Evolutionary conservation across 2,113 vertebrate species (phyloP), one percentile per base, ranked within the genome.

Genomic region (Eretmochelys imbricata): DNA sequence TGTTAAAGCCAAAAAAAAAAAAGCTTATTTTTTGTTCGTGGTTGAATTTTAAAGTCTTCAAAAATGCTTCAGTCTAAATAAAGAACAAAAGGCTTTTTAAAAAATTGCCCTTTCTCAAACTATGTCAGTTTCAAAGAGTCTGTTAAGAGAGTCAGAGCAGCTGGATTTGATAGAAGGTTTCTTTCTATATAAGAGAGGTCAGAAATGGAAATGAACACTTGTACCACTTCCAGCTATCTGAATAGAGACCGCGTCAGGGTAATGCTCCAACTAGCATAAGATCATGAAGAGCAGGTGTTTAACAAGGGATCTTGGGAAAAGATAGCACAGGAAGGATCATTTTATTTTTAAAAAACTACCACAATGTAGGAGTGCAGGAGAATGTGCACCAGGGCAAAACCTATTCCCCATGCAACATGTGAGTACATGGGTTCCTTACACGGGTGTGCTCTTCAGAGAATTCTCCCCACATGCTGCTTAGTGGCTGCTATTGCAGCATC

Each of bases 201-300:
- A 85, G 91, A 86, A 91, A 84, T 93, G 35, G 65, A 94, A 97
- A 76, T 87, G 65, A 93, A 91, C 3, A 49, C 49, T 86, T 69
- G 38, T 82, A 80, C 85, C 17, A 22, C 80, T 95, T 97, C 87
- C 93, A 91, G 62, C 54, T 91, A 57, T 53, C 24, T 89, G 76
- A 91, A 48, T 38, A 80, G 53, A 72, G 51, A 85, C 89, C 89
- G 8, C 89, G 49, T 91, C 17, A 42, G 62, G 31, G 49, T 85
- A 92, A 53, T 93, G n/a, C 79, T 89, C 91, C 53, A 86, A 72
- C 31, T 80, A 29, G 42, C 59, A 57, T 8, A 49, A 59, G 81
- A 59, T 88, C 85, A 10, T 49, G 75, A 24, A 91, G 75, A 89
- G 53, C 79, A 79, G 38, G 46, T 59, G 69, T 90, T 87, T 90